Evolutionary conservation across 2,888 invertebrate genomes (phyloP).

Genomic region (Arrhopalites spinosus): DNA sequence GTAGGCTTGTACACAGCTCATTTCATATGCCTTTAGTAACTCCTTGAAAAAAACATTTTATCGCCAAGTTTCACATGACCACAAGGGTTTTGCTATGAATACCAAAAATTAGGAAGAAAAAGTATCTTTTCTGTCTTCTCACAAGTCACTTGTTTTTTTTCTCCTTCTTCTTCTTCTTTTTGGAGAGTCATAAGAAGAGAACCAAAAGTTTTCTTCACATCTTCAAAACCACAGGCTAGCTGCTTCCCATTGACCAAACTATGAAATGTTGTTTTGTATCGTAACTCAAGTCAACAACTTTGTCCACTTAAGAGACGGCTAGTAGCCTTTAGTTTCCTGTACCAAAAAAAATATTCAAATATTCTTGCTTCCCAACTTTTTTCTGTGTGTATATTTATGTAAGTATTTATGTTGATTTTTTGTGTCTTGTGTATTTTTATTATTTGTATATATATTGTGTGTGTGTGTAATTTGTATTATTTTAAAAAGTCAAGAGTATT

Average conservation of each 20-base stretch:
- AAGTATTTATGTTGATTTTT: neutral
- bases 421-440: no score
- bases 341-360: no score
- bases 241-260: constrained; percentile 16
- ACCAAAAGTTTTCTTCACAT: constrained; percentile 19
- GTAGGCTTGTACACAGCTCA: constrained; percentile 30
- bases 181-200: neutral
- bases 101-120: constrained; percentile 30
- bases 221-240: neutral
- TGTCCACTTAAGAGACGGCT: neutral
- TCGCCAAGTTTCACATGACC: constrained; percentile 29
- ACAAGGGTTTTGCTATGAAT: constrained; percentile 25
- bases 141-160: neutral
- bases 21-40: constrained; percentile 34
- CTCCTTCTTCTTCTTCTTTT: neutral
- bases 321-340: no score
- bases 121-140: neutral
- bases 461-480: no score
- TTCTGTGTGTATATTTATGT: neutral
- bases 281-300: constrained; percentile 35
- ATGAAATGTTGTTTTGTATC: constrained; percentile 18
- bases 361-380: no score
- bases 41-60: constrained; percentile 30
- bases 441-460: no score
- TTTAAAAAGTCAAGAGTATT: no score